Conservation (phyloP, 2,797 vertebrate species). For the Squalus acanthias region DNA sequence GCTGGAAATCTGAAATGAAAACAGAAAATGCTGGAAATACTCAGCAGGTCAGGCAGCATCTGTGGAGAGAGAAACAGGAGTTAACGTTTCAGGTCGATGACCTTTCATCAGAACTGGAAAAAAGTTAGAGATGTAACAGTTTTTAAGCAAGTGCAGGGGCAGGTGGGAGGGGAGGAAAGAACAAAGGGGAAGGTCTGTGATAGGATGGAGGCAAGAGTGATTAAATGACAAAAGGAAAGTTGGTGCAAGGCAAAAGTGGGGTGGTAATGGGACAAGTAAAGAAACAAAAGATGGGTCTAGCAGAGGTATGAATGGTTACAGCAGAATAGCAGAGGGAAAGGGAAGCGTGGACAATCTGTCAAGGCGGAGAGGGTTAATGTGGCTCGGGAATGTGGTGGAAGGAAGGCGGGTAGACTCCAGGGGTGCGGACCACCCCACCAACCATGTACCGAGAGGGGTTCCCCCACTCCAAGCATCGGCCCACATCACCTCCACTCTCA, state of each 20-base stretch:
- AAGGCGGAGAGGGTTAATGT: background rate
- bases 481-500: too few relatives aligned
- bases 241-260: too few relatives aligned
- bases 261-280: background rate
- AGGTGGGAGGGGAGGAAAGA: too few relatives aligned
- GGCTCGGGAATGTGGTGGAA: background rate
- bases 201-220: too few relatives aligned
- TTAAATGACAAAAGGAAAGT: too few relatives aligned
- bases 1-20: background rate
- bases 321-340: too few relatives aligned
- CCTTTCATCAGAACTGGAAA: background rate
- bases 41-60: background rate
- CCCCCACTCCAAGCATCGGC: background rate
- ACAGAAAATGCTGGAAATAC: background rate
- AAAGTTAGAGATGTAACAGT: background rate
- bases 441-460: too few relatives aligned
- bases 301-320: background rate
- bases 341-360: background rate
- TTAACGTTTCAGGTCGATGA: background rate
- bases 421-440: too few relatives aligned
- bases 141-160: too few relatives aligned
- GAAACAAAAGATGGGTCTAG: background rate
- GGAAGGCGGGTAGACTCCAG: background rate
- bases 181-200: too few relatives aligned
- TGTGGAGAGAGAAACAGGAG: background rate